Evolutionary conservation across 2,888 invertebrate species (phyloP).

Genomic region (Hypselothyrea guttata): DNA sequence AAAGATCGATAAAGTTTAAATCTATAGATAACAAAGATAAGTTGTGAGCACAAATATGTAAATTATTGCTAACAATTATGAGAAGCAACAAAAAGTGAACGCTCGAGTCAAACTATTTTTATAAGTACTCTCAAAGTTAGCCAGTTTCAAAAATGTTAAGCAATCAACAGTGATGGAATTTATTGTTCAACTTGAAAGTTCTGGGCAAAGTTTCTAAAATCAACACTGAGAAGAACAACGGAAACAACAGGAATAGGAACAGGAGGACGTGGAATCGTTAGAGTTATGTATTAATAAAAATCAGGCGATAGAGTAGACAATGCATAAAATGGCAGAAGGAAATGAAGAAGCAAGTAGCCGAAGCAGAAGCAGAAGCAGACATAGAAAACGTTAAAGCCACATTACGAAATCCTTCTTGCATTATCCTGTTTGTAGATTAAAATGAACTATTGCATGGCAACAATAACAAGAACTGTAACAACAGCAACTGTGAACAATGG

Average conservation of each 20-base stretch:
- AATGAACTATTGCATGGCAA: conserved; percentile 75
- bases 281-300: conserved; percentile 59
- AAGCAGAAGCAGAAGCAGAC: conserved; percentile 22
- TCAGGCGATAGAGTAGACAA: conserved; percentile 52
- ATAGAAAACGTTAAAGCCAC: conserved; percentile 51
- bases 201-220: conserved; percentile 55
- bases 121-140: conserved; percentile 41
- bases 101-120: conserved; percentile 48
- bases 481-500: conserved; percentile 52
- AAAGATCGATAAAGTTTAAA: not conserved
- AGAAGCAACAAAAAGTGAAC: conserved; percentile 15
- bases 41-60: conserved; percentile 19
- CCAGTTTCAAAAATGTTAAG: conserved; percentile 39
- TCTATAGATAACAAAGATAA: not conserved
- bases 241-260: conserved; percentile 12
- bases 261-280: conserved; percentile 36
- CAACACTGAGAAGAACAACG: conserved; percentile 34
- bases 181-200: conserved; percentile 60
- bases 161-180: conserved; percentile 68
- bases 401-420: conserved; percentile 76
- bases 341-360: conserved; percentile 6
- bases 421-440: conserved; percentile 75
- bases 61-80: conserved; percentile 41
- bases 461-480: conserved; percentile 39
- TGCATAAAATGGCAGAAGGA: conserved; percentile 23